A percentile compares a stretch with the other conserved stretches of the same genome.
Evolutionary conservation across 2,797 vertebrate species (phyloP).

Genomic region (Tachyglossus aculeatus): DNA sequence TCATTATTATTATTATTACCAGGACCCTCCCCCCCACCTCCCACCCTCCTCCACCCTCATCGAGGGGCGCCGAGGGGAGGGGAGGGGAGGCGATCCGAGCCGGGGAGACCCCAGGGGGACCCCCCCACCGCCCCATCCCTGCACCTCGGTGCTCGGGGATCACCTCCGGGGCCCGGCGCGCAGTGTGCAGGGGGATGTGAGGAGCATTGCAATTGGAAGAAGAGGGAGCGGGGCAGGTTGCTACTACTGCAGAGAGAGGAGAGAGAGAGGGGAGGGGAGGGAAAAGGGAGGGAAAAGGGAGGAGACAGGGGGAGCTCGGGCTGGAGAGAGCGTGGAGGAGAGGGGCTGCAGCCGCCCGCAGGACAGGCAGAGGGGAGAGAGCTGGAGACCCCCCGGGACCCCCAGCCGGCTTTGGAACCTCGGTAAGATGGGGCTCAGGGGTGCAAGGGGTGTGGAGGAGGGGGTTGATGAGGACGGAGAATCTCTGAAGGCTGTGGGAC

Average conservation of each 20-base stretch:
- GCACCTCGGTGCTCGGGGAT: conserved; percentile 11
- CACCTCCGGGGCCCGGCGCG: conserved; percentile 3
- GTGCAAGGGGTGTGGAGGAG: neutral
- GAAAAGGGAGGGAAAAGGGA: neutral
- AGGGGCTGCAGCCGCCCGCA: neutral
- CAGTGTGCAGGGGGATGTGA: conserved; percentile 49
- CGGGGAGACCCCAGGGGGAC: neutral
- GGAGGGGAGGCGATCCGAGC: neutral
- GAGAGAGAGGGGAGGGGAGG: neutral
- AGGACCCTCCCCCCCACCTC: too few species aligned
- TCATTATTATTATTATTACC: too few species aligned
- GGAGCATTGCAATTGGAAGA: conserved; percentile 53
- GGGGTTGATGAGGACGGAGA: conserved; percentile 12
- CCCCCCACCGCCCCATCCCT: too few species aligned
- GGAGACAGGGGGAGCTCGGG: neutral
- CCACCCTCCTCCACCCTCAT: neutral
- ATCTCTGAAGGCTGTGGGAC: too few species aligned
- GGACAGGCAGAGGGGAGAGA: too few species aligned
- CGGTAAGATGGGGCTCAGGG: neutral
- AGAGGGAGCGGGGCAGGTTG: conserved; percentile 37
- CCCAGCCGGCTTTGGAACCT: neutral
- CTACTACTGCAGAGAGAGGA: conserved; percentile 49
- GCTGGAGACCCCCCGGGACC: neutral
- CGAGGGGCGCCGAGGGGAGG: neutral
- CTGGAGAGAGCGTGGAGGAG: neutral